Conservation (phyloP, 2,113 vertebrate species). For the Hippocampus zosterae region DNA sequence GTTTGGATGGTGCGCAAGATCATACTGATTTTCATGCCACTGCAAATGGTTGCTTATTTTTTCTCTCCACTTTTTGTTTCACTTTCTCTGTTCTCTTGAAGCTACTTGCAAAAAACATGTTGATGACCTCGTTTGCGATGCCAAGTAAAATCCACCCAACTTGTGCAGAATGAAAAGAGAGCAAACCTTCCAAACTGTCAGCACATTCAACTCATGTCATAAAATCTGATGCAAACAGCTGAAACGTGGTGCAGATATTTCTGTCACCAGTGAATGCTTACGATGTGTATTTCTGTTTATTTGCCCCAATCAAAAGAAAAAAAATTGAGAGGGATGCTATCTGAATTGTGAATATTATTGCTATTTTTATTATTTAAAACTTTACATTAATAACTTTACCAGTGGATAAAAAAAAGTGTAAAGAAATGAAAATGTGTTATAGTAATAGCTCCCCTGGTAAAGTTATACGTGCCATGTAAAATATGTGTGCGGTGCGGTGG, state of each 20-base stretch:
- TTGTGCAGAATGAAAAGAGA: not conserved
- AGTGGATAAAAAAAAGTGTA: too few species aligned
- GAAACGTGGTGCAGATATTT: not conserved
- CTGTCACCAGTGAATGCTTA: not conserved
- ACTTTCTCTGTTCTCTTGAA: not conserved
- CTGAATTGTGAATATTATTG: too few species aligned
- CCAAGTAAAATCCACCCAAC: not conserved
- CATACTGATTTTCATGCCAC: not conserved
- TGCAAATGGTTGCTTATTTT: constrained; percentile 1
- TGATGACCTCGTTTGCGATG: not conserved
- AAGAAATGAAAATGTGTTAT: too few species aligned
- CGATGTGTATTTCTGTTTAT: not conserved
- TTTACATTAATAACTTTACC: too few species aligned
- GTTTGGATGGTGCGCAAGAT: constrained; percentile 15
- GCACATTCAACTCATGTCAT: not conserved
- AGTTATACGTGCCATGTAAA: too few species aligned
- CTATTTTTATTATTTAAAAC: too few species aligned
- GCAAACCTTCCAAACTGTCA: not conserved
- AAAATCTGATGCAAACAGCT: not conserved
- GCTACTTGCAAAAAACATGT: not conserved
- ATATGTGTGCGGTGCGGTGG: too few species aligned
- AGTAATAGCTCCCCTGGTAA: too few species aligned
- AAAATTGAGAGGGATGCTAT: too few species aligned
- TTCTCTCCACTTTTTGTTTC: not conserved
- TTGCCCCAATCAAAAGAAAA: not conserved